These are phyloP conservation scores for Glareola pratincola DNA, from an alignment of 2,113 vertebrate genomes.

Conservation along the genomic window DNA sequence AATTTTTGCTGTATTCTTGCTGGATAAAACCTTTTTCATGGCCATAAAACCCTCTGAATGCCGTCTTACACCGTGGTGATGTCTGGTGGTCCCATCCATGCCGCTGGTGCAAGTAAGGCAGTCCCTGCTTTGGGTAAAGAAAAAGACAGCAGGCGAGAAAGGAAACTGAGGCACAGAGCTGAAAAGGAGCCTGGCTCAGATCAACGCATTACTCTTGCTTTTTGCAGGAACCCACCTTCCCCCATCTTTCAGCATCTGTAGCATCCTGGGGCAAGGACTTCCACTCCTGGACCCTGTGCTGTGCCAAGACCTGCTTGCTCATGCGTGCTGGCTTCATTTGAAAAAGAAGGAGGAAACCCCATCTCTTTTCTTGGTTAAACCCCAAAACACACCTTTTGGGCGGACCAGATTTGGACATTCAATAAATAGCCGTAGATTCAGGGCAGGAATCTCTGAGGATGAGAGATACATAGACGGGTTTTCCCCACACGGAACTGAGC, in stretches of 20 bases:
- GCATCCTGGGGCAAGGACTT: not conserved
- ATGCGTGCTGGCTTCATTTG: accelerated
- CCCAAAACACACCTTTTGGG: not conserved
- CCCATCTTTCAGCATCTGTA: not conserved
- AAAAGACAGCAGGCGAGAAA: not conserved
- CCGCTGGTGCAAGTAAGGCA: not conserved
- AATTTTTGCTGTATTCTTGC: not conserved
- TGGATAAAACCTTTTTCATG: not conserved
- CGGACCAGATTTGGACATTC: not conserved
- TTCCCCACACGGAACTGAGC: not conserved
- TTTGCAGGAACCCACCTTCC: not conserved
- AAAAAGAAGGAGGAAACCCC: not conserved
- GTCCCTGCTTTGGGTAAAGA: not conserved
- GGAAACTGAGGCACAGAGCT: not conserved
- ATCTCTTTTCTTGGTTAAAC: not conserved
- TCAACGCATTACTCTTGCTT: not conserved
- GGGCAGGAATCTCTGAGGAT: not conserved
- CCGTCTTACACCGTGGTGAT: accelerated
- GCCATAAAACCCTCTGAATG: not conserved
- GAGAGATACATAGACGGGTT: not conserved
- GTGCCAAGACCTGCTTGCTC: not conserved
- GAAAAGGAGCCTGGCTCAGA: not conserved
- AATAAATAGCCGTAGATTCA: not conserved
- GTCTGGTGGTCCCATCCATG: not conserved
- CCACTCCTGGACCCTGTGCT: not conserved